Conservation (phyloP, 2,797 vertebrate species). For the Prionace glauca region DNA sequence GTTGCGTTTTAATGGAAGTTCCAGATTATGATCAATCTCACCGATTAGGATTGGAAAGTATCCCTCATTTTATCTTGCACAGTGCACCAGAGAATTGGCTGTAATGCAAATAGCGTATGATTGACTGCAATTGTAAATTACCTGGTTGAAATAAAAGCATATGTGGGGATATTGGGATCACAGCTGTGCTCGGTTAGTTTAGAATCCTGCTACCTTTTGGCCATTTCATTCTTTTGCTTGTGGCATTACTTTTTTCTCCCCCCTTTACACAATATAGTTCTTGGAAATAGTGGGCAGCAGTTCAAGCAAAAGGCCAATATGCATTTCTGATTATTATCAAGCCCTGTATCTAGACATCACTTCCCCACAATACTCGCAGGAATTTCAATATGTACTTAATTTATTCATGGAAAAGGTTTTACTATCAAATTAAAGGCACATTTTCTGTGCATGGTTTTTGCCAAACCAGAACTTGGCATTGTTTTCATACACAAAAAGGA, state of each 20-base stretch:
- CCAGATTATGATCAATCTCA: slow-evolving; percentile 19
- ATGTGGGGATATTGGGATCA: slow-evolving; percentile 31
- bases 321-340: slow-evolving; percentile 33
- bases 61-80: slow-evolving; percentile 1
- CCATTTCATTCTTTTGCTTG: slow-evolving; percentile 25
- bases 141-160: slow-evolving; percentile 41
- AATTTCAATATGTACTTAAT: slow-evolving; percentile 35
- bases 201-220: slow-evolving; percentile 35
- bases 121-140: slow-evolving; percentile 47
- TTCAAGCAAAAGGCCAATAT: slow-evolving; percentile 33
- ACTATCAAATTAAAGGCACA: slow-evolving; percentile 36
- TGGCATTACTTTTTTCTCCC: neutral
- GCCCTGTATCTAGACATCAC: slow-evolving; percentile 26
- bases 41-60: neutral
- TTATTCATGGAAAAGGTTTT: slow-evolving; percentile 35
- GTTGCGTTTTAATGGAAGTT: slow-evolving; percentile 2
- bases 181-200: slow-evolving; percentile 33
- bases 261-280: neutral
- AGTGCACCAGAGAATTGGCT: slow-evolving; percentile 48
- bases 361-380: slow-evolving; percentile 30
- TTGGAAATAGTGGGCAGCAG: slow-evolving; percentile 6
- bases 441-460: slow-evolving; percentile 13
- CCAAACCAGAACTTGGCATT: slow-evolving; percentile 24
- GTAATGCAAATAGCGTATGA: slow-evolving; percentile 50
- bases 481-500: neutral